Base-by-base conservation (phyloP, 2,888 invertebrate genomes). In the Eustalomyia histrio region DNA sequence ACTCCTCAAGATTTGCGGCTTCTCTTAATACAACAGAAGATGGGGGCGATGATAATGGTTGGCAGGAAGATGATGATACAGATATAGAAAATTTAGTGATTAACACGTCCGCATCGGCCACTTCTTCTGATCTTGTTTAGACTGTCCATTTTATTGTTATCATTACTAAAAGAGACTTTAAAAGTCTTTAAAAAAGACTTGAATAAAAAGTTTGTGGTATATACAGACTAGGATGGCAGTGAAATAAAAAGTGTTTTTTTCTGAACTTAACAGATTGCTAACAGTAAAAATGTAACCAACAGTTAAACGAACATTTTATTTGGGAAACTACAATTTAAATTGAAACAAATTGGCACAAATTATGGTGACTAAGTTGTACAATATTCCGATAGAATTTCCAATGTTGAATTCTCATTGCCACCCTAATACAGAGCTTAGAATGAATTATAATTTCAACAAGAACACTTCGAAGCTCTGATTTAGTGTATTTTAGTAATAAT, bases 1-100 rank as follows among this genome's bases (percentile, higher is more conserved):
- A 90, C 76, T 86, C 85, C 21, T 89, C 87, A 79, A 88, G 90
- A 53, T 90, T 91, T 85, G 89, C 87, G 18, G 88, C 87, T n/a
- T 85, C 88, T 0, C 55, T 82, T n/a, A 58, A 80, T 60, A 58
- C 85, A 16, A 84, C 57, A 84, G 84, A 78, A 0, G 47, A 47
- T 29, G 18, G 75, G 61, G 50, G 55, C 16, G 74, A 81, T 0
- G 85, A 86, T 1, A 86, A 87, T 76, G 87, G 87, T 43, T 90
- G 90, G 90, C 88, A 87, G n/a, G 88, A 86, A 14, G 85, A 89
- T 50, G 84, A 88, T 12, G 87, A 89, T 43, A 88, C 84, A 43
- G 73, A 72, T 18, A 39, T 74, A 39, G 86, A 86, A 43, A 87
- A 87, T 74, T 85, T 85, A 83, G 84, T 85, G 14, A 21, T 18